Conservation (phyloP, 1,140 invertebrate genomes). For the Temnothorax nylanderi region DNA sequence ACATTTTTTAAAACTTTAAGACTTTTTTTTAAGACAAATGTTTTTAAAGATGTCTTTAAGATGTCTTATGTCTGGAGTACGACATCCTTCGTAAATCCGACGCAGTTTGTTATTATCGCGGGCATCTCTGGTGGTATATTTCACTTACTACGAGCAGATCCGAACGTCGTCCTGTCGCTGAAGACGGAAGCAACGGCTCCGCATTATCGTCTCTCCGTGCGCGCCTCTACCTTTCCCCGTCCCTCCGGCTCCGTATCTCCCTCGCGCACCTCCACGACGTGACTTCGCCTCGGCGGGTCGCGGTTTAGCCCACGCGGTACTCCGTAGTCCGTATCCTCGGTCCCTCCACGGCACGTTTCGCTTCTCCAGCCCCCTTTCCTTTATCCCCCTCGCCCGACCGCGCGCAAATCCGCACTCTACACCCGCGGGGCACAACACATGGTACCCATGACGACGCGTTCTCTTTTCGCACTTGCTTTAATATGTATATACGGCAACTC, state of each 20-base stretch:
- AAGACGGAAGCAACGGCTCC: slow-evolving; percentile 75
- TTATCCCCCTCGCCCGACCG: slow-evolving; percentile 7
- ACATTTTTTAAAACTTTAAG: too few relatives aligned
- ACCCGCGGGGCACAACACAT: slow-evolving; percentile 77
- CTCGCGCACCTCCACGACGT: not conserved
- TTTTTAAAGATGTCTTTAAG: too few relatives aligned
- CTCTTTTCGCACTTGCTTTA: slow-evolving; percentile 45
- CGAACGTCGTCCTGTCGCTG: slow-evolving; percentile 69
- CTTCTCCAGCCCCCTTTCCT: not conserved
- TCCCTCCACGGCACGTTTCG: slow-evolving; percentile 7
- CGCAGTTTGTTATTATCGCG: not conserved
- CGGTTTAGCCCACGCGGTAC: slow-evolving; percentile 41
- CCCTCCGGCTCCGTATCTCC: not conserved
- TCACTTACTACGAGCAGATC: slow-evolving; percentile 76
- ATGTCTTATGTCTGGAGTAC: too few relatives aligned
- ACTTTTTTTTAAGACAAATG: too few relatives aligned
- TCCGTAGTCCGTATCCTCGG: not conserved
- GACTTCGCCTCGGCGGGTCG: slow-evolving; percentile 9
- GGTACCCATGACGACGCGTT: slow-evolving; percentile 78
- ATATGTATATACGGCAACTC: not conserved
- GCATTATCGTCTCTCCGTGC: slow-evolving; percentile 71
- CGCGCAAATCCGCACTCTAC: slow-evolving; percentile 65
- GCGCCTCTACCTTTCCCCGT: not conserved
- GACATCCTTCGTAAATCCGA: not conserved
- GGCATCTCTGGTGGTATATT: not conserved